These are phyloP conservation scores for Centroberyx gerrardi DNA, from an alignment of 2,797 vertebrate species.

Conservation along the genomic window DNA sequence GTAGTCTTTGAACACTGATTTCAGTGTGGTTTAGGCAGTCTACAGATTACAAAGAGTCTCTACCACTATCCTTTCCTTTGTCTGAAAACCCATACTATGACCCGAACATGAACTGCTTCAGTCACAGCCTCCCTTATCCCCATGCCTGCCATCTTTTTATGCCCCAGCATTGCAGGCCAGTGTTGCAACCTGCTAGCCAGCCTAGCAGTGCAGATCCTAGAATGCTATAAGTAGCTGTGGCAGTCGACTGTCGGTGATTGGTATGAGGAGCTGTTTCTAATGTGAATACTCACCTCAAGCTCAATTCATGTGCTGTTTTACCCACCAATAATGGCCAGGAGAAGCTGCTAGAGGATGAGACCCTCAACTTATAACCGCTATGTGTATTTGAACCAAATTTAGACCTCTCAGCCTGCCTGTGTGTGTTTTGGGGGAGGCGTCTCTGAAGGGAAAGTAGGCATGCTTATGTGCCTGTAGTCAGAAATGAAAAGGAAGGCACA, in stretches of 20 bases:
- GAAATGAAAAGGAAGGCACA: not conserved
- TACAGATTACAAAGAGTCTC: not conserved
- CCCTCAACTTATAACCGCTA: not conserved
- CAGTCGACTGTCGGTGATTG: slow-evolving; percentile 12
- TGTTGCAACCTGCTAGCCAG: not conserved
- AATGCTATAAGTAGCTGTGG: slow-evolving; percentile 8
- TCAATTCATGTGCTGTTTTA: slow-evolving; percentile 2
- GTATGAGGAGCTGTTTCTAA: slow-evolving; percentile 18
- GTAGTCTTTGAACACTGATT: not conserved
- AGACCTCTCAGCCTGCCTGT: slow-evolving; percentile 5
- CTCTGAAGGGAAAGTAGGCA: not conserved
- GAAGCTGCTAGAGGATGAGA: not conserved
- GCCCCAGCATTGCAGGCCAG: not conserved
- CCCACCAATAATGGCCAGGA: not conserved
- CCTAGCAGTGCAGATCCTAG: slow-evolving; percentile 1
- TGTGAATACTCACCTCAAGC: not conserved
- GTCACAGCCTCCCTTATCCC: slow-evolving; percentile 26
- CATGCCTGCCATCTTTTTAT: not conserved
- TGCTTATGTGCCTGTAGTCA: no score
- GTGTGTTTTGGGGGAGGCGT: slow-evolving; percentile 12
- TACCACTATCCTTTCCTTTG: not conserved
- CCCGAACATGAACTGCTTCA: slow-evolving; percentile 11
- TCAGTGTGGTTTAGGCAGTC: not conserved
- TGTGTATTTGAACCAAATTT: slow-evolving; percentile 26
- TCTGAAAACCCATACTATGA: not conserved